Evolutionary conservation across 2,797 vertebrate genomes (phyloP).

Genomic region (Peromyscus eremicus): DNA sequence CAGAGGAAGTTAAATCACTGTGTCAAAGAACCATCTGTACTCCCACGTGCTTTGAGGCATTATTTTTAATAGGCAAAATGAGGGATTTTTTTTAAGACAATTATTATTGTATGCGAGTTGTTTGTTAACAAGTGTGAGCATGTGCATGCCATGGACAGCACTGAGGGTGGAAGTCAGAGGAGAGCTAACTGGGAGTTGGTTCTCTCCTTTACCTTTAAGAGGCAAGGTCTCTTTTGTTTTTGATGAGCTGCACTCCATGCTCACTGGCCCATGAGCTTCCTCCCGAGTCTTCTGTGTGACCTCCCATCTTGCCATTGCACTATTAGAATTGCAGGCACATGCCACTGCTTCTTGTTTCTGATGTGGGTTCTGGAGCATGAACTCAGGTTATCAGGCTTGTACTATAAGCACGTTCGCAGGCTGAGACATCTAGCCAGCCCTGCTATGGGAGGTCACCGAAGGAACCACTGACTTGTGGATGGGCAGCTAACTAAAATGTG

Average conservation of each 20-base stretch:
- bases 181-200: neutral
- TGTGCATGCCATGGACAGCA: neutral
- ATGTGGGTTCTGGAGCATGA: neutral
- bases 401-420: too few species aligned
- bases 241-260: neutral
- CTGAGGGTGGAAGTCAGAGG: neutral
- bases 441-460: neutral
- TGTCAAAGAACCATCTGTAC: neutral
- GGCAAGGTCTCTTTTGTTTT: neutral
- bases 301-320: too few species aligned
- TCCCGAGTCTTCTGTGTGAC: neutral
- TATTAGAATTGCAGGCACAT: neutral
- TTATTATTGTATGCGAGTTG: neutral
- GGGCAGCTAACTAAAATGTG: neutral
- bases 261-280: neutral
- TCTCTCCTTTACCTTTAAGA: neutral
- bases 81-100: neutral
- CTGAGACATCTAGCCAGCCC: neutral
- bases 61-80: neutral
- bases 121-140: neutral
- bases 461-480: neutral
- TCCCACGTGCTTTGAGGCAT: neutral
- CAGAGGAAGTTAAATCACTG: neutral
- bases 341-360: neutral
- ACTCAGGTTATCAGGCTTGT: neutral